phyloP scores from a whole-genome alignment of 1,140 invertebrate genomes.

The Pseudomyrmex dendroicus region DNA sequence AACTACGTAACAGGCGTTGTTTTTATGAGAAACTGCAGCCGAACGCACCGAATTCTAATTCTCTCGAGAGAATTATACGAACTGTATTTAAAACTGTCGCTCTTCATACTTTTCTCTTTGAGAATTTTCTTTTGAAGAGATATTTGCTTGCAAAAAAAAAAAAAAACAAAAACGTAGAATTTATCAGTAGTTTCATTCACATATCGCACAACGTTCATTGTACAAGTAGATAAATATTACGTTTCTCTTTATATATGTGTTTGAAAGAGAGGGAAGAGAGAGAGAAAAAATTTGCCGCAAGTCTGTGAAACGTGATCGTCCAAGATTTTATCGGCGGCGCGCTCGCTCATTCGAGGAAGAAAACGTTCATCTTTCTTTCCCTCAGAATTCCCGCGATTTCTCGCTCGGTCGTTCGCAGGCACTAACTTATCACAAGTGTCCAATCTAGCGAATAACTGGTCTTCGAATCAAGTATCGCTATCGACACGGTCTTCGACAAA shows the following conservation, averaged over 20 bases:
- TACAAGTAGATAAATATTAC: constrained; percentile 29
- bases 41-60: constrained; percentile 8
- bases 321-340: constrained; percentile 53
- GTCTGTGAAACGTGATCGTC: constrained; percentile 36
- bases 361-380: constrained; percentile 56
- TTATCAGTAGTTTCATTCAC: too few species aligned
- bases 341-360: constrained; percentile 49
- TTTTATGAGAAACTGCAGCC: constrained; percentile 12
- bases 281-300: constrained; percentile 39
- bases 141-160: constrained; percentile 20
- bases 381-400: constrained; percentile 51
- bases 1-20: constrained; percentile 19
- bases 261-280: constrained; percentile 16
- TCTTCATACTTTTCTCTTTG: background rate
- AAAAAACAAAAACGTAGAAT: background rate
- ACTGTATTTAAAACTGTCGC: background rate
- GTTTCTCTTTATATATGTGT: constrained; percentile 1
- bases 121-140: background rate
- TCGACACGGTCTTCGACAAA: constrained; percentile 31
- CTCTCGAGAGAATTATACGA: background rate
- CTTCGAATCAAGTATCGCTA: constrained; percentile 37
- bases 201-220: background rate
- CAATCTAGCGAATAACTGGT: constrained; percentile 57
- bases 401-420: constrained; percentile 46
- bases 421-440: constrained; percentile 57